Conservation (phyloP, 2,888 invertebrate species). For the Amphimallon solstitiale region DNA sequence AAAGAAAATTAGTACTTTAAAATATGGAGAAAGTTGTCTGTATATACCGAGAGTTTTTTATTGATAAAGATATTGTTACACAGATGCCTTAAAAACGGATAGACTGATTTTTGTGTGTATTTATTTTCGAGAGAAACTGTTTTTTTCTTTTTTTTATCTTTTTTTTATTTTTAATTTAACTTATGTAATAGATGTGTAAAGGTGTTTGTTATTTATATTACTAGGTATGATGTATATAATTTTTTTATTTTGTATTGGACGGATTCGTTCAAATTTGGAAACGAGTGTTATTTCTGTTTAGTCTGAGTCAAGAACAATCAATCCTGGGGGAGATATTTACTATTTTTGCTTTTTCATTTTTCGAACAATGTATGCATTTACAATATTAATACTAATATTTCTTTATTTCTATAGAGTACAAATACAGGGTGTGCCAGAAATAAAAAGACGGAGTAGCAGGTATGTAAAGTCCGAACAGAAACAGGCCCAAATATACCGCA, state of each 20-base stretch:
- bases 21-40: conserved; percentile 18
- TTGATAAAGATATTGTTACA: conserved; percentile 43
- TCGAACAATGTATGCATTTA: too few species aligned
- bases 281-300: conserved; percentile 2
- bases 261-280: conserved; percentile 22
- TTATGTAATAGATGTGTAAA: conserved; percentile 18
- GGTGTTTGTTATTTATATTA: conserved; percentile 9
- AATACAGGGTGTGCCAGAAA: too few species aligned
- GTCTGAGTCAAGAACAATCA: conserved; percentile 4
- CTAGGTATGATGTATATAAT: not conserved
- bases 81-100: conserved; percentile 54
- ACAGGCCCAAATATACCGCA: too few species aligned
- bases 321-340: too few species aligned
- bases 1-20: conserved; percentile 37
- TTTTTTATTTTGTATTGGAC: conserved; percentile 5
- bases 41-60: conserved; percentile 37
- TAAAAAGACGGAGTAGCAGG: too few species aligned
- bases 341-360: too few species aligned
- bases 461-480: too few species aligned
- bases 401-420: too few species aligned
- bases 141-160: not conserved
- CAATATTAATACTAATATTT: too few species aligned
- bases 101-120: conserved; percentile 52
- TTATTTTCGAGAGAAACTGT: conserved; percentile 39
- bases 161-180: conserved; percentile 30